Base-by-base conservation (phyloP, 2,888 invertebrate genomes). In the Chrysomela aeneicollis region DNA sequence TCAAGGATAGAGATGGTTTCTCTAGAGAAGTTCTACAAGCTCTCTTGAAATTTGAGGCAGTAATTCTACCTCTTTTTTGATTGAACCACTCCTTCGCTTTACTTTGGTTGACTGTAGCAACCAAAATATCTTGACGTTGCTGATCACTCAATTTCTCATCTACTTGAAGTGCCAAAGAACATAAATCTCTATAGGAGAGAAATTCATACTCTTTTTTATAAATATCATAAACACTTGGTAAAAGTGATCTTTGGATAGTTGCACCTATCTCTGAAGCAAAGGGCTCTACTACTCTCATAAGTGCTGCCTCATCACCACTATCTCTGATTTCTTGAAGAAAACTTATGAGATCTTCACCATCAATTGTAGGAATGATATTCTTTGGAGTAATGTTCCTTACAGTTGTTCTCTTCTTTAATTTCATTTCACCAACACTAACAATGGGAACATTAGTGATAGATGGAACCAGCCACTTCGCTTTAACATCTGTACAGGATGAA, bases 231-330 rank as follows among this genome's bases (percentile, higher is more conserved):
- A 58, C n/a, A 47, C 30, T 55, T 42, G 42, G 55, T n/a, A 55
- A 12, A 12, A 12, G 10, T 19, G 22, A 37, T 42, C 42, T 55
- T 55, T 21, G 9, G 19, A 21, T 37, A 35, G 10, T 17, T 17
- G 26, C 10, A 15, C 26, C 21, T 12, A 47, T 57, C 26, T 58
- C 22, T 47, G 47, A 47, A 17, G 47, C 46, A 58, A 47, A 58
- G 6, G 47, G 47, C 57, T 47, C 57, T 15, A 58, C 30, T 9
- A 58, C 18, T 22, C 57, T 19, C 57, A 46, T 58, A 4, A 47
- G n/a, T 26, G 57, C 22, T 26, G 47, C 57, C 4, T 47, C 57
- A 58, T 58, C 57, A 26, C 47, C 57, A n/a, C 15, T 58, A 58
- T 46, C 57, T 8, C 46, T 0, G 19, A 55, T 55, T 42, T 55